Conservation (phyloP, 2,797 vertebrate genomes). For the Podarcis lilfordi region DNA sequence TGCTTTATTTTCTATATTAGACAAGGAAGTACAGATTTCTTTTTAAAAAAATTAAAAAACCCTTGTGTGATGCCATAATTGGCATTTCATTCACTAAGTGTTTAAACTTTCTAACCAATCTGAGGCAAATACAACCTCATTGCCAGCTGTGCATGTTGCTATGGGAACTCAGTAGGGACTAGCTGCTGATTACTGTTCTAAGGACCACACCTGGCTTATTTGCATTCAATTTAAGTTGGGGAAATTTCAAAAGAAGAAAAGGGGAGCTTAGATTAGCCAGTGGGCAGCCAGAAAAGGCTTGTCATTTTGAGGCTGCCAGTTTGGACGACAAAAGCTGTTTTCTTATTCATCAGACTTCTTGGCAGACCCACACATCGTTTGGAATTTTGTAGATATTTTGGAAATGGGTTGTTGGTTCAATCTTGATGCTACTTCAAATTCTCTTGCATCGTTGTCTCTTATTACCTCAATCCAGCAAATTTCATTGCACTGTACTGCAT, state of each 20-base stretch:
- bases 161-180: constrained; percentile 73
- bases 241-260: constrained; percentile 72
- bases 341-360: constrained; percentile 21
- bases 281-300: constrained; percentile 62
- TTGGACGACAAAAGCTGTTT: constrained; percentile 55
- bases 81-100: constrained; percentile 62
- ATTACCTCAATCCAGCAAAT: constrained; percentile 43
- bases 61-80: constrained; percentile 59
- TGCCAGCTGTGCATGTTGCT: constrained; percentile 75
- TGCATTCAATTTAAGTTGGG: constrained; percentile 77
- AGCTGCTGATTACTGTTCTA: constrained; percentile 65
- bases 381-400: constrained; percentile 44
- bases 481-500: constrained; percentile 35
- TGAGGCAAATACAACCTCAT: constrained; percentile 58
- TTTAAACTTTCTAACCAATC: constrained; percentile 70
- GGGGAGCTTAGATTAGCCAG: constrained; percentile 31
- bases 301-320: constrained; percentile 56
- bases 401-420: constrained; percentile 35
- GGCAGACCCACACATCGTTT: constrained; percentile 38
- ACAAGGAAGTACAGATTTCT: constrained; percentile 53
- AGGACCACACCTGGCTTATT: constrained; percentile 78
- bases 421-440: constrained; percentile 14
- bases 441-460: constrained; percentile 13
- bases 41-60: constrained; percentile 51
- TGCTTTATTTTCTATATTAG: constrained; percentile 63